These are phyloP conservation scores for Graptemys geographica DNA, from an alignment of 2,797 vertebrate genomes.

Conservation along the genomic window DNA sequence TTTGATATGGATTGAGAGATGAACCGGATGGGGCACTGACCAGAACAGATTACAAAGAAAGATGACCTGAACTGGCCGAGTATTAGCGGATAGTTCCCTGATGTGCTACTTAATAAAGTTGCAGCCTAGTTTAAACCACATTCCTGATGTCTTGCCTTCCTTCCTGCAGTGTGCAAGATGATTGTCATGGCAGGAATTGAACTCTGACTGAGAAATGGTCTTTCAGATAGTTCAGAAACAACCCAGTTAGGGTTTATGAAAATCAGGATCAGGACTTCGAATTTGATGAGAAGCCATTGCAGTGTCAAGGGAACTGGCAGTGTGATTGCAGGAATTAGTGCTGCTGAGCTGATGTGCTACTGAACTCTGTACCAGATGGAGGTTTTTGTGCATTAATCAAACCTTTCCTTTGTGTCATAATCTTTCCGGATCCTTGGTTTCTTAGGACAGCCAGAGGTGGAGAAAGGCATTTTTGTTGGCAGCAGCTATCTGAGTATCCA, in stretches of 20 bases:
- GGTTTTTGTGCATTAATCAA: too few relatives aligned
- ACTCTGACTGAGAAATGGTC: neutral
- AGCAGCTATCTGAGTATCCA: too few relatives aligned
- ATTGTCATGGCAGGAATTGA: constrained; percentile 11
- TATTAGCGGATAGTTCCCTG: neutral
- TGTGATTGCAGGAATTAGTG: neutral
- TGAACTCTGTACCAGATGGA: too few relatives aligned
- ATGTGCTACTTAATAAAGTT: neutral
- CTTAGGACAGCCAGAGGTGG: too few relatives aligned
- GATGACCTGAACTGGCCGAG: neutral
- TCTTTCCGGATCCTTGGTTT: too few relatives aligned
- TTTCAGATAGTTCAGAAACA: neutral
- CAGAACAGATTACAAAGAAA: neutral
- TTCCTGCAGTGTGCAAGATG: neutral
- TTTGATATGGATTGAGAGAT: too few relatives aligned
- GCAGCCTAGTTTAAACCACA: rapidly evolving
- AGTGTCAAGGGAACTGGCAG: neutral
- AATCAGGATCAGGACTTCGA: neutral
- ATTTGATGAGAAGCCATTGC: neutral
- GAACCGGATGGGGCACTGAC: too few relatives aligned
- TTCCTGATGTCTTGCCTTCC: neutral
- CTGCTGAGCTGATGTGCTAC: neutral
- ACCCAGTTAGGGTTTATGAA: neutral
- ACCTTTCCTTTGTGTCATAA: too few relatives aligned
- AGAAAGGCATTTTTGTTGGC: too few relatives aligned